These are phyloP conservation scores for Drosophila austrosaltans DNA, from an alignment of 2,888 invertebrate species.

Conservation along the genomic window DNA sequence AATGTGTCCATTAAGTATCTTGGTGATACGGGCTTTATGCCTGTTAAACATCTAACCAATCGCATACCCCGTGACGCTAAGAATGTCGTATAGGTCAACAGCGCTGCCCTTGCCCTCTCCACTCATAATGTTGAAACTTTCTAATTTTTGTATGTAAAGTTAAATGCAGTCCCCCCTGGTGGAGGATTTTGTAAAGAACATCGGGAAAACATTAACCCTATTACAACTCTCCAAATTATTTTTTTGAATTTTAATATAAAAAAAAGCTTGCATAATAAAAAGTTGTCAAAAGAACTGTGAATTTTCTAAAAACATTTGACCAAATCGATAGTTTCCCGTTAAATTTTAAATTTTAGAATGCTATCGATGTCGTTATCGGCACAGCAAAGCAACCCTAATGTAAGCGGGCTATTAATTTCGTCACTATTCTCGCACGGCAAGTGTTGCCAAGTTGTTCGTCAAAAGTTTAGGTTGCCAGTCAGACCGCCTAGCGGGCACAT, in stretches of 20 bases:
- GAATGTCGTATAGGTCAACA: conserved; percentile 72
- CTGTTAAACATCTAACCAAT: conserved; percentile 88
- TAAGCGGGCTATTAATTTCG: too few relatives aligned
- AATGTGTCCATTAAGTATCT: conserved; percentile 91
- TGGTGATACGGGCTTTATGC: conserved; percentile 96
- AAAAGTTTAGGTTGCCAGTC: neutral
- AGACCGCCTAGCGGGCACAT: conserved; percentile 56
- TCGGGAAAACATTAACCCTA: neutral
- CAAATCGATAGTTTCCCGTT: too few relatives aligned
- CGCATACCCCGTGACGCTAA: conserved; percentile 83
- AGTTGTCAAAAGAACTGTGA: neutral
- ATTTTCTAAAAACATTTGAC: too few relatives aligned
- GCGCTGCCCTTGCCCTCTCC: neutral
- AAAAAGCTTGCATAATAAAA: neutral
- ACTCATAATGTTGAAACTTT: neutral
- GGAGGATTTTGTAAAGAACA: neutral
- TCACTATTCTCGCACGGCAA: neutral
- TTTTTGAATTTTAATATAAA: neutral
- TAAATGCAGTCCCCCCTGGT: neutral
- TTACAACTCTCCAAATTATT: neutral
- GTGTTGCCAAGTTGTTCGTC: conserved; percentile 1
- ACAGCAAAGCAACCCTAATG: too few relatives aligned
- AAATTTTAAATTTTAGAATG: too few relatives aligned
- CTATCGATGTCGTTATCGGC: too few relatives aligned
- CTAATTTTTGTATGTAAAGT: neutral